Evolutionary conservation across 2,113 vertebrate species (phyloP), one percentile per base, ranked within the genome.

Genomic region (Tetrax tetrax): DNA sequence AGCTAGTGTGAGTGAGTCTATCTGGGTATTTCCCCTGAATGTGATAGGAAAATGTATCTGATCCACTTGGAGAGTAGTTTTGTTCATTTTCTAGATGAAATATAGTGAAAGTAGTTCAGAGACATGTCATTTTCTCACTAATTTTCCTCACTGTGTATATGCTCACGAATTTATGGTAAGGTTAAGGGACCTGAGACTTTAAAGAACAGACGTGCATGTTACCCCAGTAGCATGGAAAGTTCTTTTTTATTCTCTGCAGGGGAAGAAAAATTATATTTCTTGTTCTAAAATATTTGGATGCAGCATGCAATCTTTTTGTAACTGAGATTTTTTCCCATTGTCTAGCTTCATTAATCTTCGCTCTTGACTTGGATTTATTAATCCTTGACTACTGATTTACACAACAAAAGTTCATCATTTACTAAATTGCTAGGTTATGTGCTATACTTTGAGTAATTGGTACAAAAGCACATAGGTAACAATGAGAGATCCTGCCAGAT

Each of bases 131-230:
- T 82, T 66, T 51, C 25, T 70, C 47, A 12, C 8, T 60, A 7
- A n/a, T 93, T 74, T 54, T 60, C 22, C 7, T 70, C 10, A 16
- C 41, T 43, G 41, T 43, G 41, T 61, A 4, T 18, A 21, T 38
- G 10, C 60, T 78, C 19, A 70, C 5, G 61, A 25, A 45, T 50
- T 45, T 37, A 23, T 56, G 12, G 10, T n/a, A 66, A 59, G 41
- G 17, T 74, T 54, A 38, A 63, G 28, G 9, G 22, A 70, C 25
- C 1, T 63, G 6, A 54, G 38, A 60, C 21, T 87, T 92, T 50
- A 86, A 48, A 53, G 37, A 8, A 33, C 24, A 38, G 54, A n/a
- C 3, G 2, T 11, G 6, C 15, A 6, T 0, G 0, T 35, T 53
- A 16, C n/a, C 79, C 31, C 20, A 48, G 19, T n/a, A 56, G 11